A percentile compares a stretch with the other conserved stretches of the same genome.
phyloP scores from a whole-genome alignment of 2,797 vertebrate genomes.

The Sarcophilus harrisii region DNA sequence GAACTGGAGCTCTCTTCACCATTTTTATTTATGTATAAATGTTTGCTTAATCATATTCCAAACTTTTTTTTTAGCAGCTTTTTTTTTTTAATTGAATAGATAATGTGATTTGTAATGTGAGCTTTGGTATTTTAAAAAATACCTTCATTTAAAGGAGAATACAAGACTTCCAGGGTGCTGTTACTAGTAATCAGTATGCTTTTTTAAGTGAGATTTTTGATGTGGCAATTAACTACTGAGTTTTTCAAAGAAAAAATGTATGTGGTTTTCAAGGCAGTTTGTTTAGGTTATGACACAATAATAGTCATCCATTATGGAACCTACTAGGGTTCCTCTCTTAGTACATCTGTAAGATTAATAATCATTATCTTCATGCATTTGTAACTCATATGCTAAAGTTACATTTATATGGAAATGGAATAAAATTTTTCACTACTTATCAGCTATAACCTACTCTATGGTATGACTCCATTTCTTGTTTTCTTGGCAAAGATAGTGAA shows the following conservation, averaged over 20 bases:
- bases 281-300: slow-evolving; percentile 45
- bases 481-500: not conserved
- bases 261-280: slow-evolving; percentile 41
- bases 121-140: slow-evolving; percentile 76
- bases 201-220: slow-evolving; percentile 69
- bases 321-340: slow-evolving; percentile 57
- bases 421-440: slow-evolving; percentile 11
- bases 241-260: slow-evolving; percentile 68
- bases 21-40: slow-evolving; percentile 82
- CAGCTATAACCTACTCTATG: not conserved
- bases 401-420: slow-evolving; percentile 54
- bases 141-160: slow-evolving; percentile 75
- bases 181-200: slow-evolving; percentile 71
- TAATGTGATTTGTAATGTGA: slow-evolving; percentile 76
- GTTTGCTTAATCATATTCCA: slow-evolving; percentile 81
- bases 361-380: slow-evolving; percentile 48
- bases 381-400: slow-evolving; percentile 58
- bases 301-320: slow-evolving; percentile 15
- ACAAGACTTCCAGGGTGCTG: slow-evolving; percentile 66
- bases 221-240: slow-evolving; percentile 74
- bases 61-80: slow-evolving; percentile 73
- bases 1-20: slow-evolving; percentile 77
- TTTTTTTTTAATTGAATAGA: slow-evolving; percentile 63
- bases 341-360: slow-evolving; percentile 51
- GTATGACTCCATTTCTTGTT: not conserved